These are phyloP conservation scores for Perognathus longimembris DNA, from an alignment of 2,113 vertebrate species.

Conservation along the genomic window DNA sequence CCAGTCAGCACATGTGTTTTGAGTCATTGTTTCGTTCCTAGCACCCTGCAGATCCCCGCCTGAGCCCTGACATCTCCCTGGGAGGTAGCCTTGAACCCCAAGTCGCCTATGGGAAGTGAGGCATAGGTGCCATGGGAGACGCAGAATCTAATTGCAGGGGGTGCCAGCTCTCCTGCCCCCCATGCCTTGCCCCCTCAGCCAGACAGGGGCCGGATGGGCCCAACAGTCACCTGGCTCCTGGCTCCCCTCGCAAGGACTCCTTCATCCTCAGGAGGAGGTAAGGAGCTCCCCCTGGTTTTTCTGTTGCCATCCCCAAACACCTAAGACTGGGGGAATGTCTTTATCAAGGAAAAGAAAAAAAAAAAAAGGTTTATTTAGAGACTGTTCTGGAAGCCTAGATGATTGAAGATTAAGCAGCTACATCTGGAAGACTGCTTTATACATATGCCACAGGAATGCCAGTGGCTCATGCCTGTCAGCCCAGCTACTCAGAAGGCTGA, in stretches of 20 bases:
- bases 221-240: background rate
- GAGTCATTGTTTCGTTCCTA: constrained; percentile 57
- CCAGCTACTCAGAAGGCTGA: too few relatives aligned
- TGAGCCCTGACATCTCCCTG: constrained; percentile 34
- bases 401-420: background rate
- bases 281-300: background rate
- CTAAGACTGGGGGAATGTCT: background rate
- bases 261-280: background rate
- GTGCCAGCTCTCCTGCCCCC: too few relatives aligned
- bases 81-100: constrained; percentile 6
- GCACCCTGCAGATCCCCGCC: background rate
- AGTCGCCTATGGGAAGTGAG: background rate
- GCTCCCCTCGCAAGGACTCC: background rate
- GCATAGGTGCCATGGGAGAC: background rate
- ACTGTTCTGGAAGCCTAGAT: background rate
- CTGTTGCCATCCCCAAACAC: background rate
- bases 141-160: background rate
- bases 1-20: constrained; percentile 68
- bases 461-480: too few relatives aligned
- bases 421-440: background rate
- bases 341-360: too few relatives aligned
- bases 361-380: too few relatives aligned
- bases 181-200: too few relatives aligned
- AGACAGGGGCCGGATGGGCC: too few relatives aligned
- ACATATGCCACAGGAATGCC: too few relatives aligned